Base-by-base conservation (phyloP, 2,113 vertebrate genomes). In the Percopsis transmontana region DNA sequence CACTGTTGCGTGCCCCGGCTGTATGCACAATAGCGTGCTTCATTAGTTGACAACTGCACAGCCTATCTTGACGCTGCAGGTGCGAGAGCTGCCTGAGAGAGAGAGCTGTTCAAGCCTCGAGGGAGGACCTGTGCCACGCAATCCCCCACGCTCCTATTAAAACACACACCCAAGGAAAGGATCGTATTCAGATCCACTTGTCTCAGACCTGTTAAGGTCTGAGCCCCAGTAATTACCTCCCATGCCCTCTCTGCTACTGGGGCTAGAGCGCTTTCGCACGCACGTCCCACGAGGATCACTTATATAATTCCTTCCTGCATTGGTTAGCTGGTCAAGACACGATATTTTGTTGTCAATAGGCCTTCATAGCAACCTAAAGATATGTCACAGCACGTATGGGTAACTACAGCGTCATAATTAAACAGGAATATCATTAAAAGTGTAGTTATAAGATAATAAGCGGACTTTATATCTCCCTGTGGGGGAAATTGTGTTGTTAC, bases 91-190 rank as follows among this genome's bases (percentile, higher is more conserved):
- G 82, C 87, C 81, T 76, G 73, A 68, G 81, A 81, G 83, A 83
- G 80, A 78, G 83, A 83, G 61, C 51, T 57, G 70, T 58, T 41
- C 73, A 41, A 40, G 66, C 74, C 82, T 82, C 81, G 16, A 38
- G 72, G 79, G 87, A 72, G 23, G 63, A 56, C 48, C 62, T 24
- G 55, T 79, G 58, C 84, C 89, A 90, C 81, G 84, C 86, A 84
- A 90, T 88, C 76, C 86, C 83, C 86, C 50, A 52, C 66, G 47
- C 84, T 80, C 86, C 67, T 79, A 85, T 90, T 89, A 89, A 84
- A 90, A 80, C 63, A 77, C 64, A 61, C 70, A 68, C 73, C 70
- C 62, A 57, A 85, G 79, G 84, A 86, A 50, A 6, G 39, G 58
- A 63, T 86, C 79, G 76, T 73, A 70, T 84, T 79, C 80, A 75